Evolutionary conservation across 1,140 invertebrate species (phyloP), one percentile per base, ranked within the genome.

Genomic region (Neuroterus valhalla): DNA sequence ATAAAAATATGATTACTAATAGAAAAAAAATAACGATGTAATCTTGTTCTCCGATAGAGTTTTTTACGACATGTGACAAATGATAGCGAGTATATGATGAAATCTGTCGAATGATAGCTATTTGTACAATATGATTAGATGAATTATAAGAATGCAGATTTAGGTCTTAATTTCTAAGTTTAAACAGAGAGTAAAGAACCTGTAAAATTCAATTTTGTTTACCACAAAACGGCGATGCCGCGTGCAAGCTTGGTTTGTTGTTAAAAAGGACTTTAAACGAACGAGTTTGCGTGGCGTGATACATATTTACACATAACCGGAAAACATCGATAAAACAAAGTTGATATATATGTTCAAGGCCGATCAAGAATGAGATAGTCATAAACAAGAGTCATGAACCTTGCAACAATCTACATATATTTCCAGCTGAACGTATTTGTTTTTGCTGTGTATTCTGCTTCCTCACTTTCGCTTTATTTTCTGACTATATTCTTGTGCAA

Each of bases 121-220:
- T 89, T 90, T 90, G 89, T 90, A 90, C 86, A 89, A 90, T 90
- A 90, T 84, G 86, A 83, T 84, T 90, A 90, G 86, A 78, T 89
- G 88, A 89, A 87, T 87, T 85, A 88, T 76, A 78, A 87, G 86
- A 87, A 84, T 87, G 86, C 86, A 89, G 87, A 88, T 89, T 89
- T 89, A 89, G 86, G 81, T 70, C 70, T 84, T 89, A 89, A 85
- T 81, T 81, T 84, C 68, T 89, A 87, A 88, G 86, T 86, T 82
- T 83, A 83, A 85, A 78, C 79, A 81, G 76, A 83, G 68, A 71
- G 76, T 72, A 81, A 81, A 82, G 77, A 83, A 79, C 84, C 81
- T 82, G 83, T 84, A 82, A 84, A 84, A 79, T 84, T 74, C 77
- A 86, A 70, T 67, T 83, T 82, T 87, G 83, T 86, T 89, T 88